Evolutionary conservation across 2,888 invertebrate species (phyloP).

Genomic region (Gerosis bhagava): DNA sequence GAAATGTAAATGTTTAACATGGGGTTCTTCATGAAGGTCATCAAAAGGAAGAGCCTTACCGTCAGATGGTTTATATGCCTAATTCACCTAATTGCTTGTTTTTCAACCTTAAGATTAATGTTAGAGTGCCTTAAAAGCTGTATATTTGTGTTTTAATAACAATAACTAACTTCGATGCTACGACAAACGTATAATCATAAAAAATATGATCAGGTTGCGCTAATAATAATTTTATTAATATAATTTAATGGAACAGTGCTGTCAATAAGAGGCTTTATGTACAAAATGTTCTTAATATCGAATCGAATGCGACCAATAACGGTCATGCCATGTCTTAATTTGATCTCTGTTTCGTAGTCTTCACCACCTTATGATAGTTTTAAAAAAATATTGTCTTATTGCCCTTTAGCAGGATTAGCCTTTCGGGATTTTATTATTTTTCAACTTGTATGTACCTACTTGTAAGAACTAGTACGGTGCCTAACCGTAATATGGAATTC

Average conservation of each 20-base stretch:
- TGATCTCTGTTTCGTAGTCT: conserved; percentile 74
- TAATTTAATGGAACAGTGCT: conserved; percentile 61
- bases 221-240: conserved; percentile 36
- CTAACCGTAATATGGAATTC: too few relatives aligned
- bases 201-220: conserved; percentile 45
- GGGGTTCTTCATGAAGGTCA: too few relatives aligned
- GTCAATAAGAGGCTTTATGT: conserved; percentile 55
- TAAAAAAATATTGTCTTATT: conserved; percentile 47
- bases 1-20: too few relatives aligned
- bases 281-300: conserved; percentile 59
- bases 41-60: too few relatives aligned
- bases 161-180: conserved; percentile 42
- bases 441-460: too few relatives aligned
- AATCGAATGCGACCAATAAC: conserved; percentile 49
- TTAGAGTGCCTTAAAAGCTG: too few relatives aligned
- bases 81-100: too few relatives aligned
- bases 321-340: conserved; percentile 74
- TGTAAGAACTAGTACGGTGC: too few relatives aligned
- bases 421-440: conserved; percentile 38
- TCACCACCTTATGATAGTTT: conserved; percentile 41
- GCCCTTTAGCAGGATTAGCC: conserved; percentile 63
- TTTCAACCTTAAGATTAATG: too few relatives aligned
- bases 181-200: too few relatives aligned
- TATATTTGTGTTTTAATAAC: conserved; percentile 47
- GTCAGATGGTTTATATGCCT: too few relatives aligned